Conservation (phyloP, 2,113 vertebrate genomes). For the Hippocampus comes region DNA sequence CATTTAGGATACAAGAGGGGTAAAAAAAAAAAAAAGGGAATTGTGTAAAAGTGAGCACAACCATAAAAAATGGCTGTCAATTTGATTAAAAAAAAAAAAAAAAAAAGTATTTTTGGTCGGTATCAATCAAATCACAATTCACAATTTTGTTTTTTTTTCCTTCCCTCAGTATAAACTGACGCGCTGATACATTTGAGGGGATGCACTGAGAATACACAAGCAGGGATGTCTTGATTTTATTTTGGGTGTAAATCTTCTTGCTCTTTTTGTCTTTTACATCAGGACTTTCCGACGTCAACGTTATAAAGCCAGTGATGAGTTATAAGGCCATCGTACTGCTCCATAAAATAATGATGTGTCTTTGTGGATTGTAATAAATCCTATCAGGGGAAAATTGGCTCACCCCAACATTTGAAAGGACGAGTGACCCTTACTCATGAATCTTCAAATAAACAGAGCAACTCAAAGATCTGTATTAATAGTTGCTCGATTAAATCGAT, state of each 20-base stretch:
- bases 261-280: background rate
- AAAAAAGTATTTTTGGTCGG: background rate
- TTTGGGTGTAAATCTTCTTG: background rate
- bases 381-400: background rate
- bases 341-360: background rate
- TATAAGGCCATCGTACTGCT: background rate
- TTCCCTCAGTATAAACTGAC: background rate
- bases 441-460: background rate
- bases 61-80: background rate
- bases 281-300: background rate
- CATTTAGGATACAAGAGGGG: background rate
- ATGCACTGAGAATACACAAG: background rate
- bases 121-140: background rate
- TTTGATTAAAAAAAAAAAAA: background rate
- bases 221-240: slow-evolving; percentile 3
- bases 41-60: background rate
- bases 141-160: background rate
- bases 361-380: background rate
- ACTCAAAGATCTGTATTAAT: background rate
- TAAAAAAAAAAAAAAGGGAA: background rate
- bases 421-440: background rate
- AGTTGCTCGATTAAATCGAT: background rate
- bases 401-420: background rate
- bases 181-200: background rate
- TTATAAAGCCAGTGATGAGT: background rate